These are phyloP conservation scores for Alosa sapidissima DNA, from an alignment of 2,797 vertebrate species.

Conservation along the genomic window DNA sequence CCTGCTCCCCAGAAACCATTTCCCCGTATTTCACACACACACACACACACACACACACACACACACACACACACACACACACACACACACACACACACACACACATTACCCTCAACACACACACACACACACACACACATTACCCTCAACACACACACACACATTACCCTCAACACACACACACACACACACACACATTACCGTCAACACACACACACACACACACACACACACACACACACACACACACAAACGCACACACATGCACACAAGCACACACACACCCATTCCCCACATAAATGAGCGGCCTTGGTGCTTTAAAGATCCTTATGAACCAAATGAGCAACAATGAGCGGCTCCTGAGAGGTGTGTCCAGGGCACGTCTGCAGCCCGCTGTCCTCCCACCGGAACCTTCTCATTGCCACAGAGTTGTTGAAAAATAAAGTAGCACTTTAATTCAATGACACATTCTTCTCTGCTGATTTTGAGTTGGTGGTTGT, in stretches of 20 bases:
- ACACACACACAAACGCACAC: background rate
- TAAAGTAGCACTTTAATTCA: background rate
- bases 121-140: background rate
- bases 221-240: constrained; percentile 9
- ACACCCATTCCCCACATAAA: background rate
- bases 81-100: background rate
- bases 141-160: too few species aligned
- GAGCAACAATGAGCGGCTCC: background rate
- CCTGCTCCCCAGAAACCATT: constrained; percentile 47
- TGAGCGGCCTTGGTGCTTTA: constrained; percentile 1
- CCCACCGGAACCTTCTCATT: background rate
- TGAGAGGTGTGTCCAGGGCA: background rate
- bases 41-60: background rate
- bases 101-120: background rate
- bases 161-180: background rate
- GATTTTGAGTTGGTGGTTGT: background rate
- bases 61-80: background rate
- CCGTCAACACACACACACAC: background rate
- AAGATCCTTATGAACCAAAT: constrained; percentile 11
- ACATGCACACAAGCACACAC: background rate
- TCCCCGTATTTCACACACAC: constrained; percentile 26
- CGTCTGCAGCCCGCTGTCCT: background rate
- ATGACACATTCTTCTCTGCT: background rate
- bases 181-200: background rate
- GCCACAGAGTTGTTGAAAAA: background rate